phyloP scores from a whole-genome alignment of 2,888 invertebrate species.

The Artemia sp. region DNA sequence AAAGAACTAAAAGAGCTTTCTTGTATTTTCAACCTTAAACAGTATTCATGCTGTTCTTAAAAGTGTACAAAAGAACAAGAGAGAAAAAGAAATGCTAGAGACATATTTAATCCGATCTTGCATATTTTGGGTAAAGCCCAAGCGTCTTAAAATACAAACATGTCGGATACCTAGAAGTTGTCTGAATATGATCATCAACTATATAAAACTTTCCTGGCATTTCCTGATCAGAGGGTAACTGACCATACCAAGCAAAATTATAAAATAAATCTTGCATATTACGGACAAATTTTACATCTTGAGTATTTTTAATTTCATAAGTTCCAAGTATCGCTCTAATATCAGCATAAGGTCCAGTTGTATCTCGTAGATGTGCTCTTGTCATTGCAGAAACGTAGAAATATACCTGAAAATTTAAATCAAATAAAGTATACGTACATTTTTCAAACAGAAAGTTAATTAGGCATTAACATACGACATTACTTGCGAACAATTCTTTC shows the following conservation, averaged over 20 bases:
- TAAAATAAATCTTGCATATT: slow-evolving; percentile 68
- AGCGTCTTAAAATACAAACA: slow-evolving; percentile 37
- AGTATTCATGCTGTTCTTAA: no score
- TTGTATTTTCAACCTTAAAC: no score
- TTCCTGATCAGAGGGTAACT: slow-evolving; percentile 24
- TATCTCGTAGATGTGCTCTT: slow-evolving; percentile 21
- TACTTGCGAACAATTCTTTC: no score
- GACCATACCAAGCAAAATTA: slow-evolving; percentile 60
- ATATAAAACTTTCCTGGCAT: slow-evolving; percentile 32
- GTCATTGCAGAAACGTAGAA: slow-evolving; percentile 11
- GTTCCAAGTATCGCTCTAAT: slow-evolving; percentile 58
- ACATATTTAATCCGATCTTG: not conserved
- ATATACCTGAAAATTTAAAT: not conserved
- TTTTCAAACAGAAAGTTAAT: no score
- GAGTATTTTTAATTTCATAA: slow-evolving; percentile 50
- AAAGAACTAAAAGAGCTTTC: no score
- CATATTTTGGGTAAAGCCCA: slow-evolving; percentile 10
- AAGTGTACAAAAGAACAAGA: no score
- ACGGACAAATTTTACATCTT: slow-evolving; percentile 53
- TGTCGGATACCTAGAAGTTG: slow-evolving; percentile 41
- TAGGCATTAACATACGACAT: no score
- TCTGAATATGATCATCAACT: slow-evolving; percentile 26
- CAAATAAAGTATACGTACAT: no score
- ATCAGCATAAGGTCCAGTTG: slow-evolving; percentile 48
- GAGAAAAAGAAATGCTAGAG: no score